Evolutionary conservation across 2,888 invertebrate genomes (phyloP), one percentile per base, ranked within the genome.

Genomic region (Callyntrura sp.): DNA sequence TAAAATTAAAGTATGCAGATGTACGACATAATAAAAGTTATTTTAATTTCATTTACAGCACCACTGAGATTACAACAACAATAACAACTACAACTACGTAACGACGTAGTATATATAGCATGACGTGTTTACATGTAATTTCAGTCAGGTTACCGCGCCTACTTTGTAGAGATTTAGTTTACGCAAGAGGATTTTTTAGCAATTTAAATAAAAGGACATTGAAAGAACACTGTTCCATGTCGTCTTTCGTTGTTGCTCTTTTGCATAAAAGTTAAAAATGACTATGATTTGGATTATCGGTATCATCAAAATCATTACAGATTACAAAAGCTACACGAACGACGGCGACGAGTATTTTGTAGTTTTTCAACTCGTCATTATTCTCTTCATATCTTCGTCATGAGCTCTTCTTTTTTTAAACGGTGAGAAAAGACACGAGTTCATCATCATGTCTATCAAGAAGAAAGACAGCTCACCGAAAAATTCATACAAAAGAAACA

Each of bases 381-480:
- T 73, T 35, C 12, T 48, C n/a, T 70, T 45, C 70, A 20, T 48
- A 2, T 73, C 14, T 23, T 45, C 45, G 17, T 48, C 48, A 48
- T 55, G 76, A 76, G 51, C 28, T 76, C 70, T 76, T 51, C 51
- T 35, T 20, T 2, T 60, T 14, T 8, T 0, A 81, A 81, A 60
- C 62, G 51, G 73, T 60, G 85, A 85, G 85, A 85, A 85, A 85
- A 85, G 68, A 73, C 81, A 85, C 73, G 55, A 57, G 43, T 73
- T 73, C 70, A 85, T 85, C 57, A 73, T 85, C 73, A 51, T 73
- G 82, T 65, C 65, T 85, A 85, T 73, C 85, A 85, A 70, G 85
- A 28, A 51, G 51, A 76, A 68, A 68, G 68, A 85, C 85, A 85
- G 65, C 85, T 85, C 85, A 73, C 85, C 85, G 85, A 85, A 85